Conservation (phyloP, 2,797 vertebrate genomes). For the Chelon labrosus region DNA sequence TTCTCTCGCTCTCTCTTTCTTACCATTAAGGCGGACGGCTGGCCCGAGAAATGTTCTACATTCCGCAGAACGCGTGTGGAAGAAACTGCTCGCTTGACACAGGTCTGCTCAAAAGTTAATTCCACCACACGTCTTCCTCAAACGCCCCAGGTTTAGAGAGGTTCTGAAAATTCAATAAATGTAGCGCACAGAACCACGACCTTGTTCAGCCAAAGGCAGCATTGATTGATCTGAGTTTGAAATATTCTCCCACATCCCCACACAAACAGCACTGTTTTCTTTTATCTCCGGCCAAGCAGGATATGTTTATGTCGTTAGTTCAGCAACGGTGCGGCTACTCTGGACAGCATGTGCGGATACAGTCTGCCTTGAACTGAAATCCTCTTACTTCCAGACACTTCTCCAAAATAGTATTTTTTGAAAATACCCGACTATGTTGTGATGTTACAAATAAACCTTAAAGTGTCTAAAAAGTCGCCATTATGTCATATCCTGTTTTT, state of each 20-base stretch:
- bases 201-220: slow-evolving; percentile 40
- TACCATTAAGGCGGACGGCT: slow-evolving; percentile 89
- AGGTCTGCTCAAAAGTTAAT: slow-evolving; percentile 70
- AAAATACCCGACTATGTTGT: background rate
- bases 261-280: slow-evolving; percentile 44
- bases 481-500: no score
- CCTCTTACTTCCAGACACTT: slow-evolving; percentile 3
- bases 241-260: slow-evolving; percentile 34
- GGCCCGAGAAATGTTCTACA: slow-evolving; percentile 96
- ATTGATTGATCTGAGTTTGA: slow-evolving; percentile 53
- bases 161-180: slow-evolving; percentile 29
- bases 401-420: background rate
- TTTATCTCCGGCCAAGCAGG: slow-evolving; percentile 38
- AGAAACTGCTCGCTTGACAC: slow-evolving; percentile 91
- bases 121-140: slow-evolving; percentile 7
- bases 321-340: slow-evolving; percentile 27
- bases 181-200: slow-evolving; percentile 5
- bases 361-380: background rate
- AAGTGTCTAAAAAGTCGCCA: background rate
- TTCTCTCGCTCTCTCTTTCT: slow-evolving; percentile 63
- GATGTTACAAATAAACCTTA: background rate
- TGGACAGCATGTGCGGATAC: slow-evolving; percentile 28
- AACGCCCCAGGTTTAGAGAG: slow-evolving; percentile 26
- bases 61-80: slow-evolving; percentile 94
- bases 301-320: slow-evolving; percentile 48